Base-by-base conservation (phyloP, 2,113 vertebrate species). In the Trematocara stigmaticum region DNA sequence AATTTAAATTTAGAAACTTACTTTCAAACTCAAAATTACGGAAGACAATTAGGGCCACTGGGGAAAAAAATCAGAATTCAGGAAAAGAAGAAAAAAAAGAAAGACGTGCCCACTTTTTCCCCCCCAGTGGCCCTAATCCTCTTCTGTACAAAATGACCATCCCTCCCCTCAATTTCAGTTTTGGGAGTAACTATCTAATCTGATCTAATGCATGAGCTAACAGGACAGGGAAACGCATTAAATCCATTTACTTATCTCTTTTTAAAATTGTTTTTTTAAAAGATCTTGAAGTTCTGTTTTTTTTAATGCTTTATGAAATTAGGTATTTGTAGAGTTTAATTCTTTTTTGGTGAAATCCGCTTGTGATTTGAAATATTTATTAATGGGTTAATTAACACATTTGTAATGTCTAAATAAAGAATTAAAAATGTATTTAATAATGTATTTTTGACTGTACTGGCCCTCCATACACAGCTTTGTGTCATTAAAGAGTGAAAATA, bases 151-250 rank as follows among this genome's bases (percentile, higher is more conserved):
- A 26, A 26, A 26, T 26, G 26, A 3, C 26, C 26, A 26, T 26
- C 26, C 26, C 26, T 26, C 26, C 26, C 26, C 26, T 26, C 26
- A 26, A 26, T 26, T 26, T 26, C 26, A 26, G 26, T 26, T 26
- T 26, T 26, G 26, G 26, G 26, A 26, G 26, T 26, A 26, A 26
- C 26, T 26, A 26, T 26, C 26, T 26, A 26, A 26, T 26, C 26
- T 26, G 59, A 3, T 35, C 59, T 12, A 38, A 64, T n/a, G 59
- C 31, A 0, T 7, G 16, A 64, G 31, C 59, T 64, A n/a, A 38
- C 34, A 5, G 31, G 59, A 64, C 0, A 38, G 34, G 59, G 34
- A 64, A 2, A 64, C 1, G 0, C 26, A 57, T 11, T 38, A 35
- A 64, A 64, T 35, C 31, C 16, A 61, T 35, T 61, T 61, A 61